Evolutionary conservation across 2,113 vertebrate species (phyloP).

Genomic region (Hippopotamus amphibius): DNA sequence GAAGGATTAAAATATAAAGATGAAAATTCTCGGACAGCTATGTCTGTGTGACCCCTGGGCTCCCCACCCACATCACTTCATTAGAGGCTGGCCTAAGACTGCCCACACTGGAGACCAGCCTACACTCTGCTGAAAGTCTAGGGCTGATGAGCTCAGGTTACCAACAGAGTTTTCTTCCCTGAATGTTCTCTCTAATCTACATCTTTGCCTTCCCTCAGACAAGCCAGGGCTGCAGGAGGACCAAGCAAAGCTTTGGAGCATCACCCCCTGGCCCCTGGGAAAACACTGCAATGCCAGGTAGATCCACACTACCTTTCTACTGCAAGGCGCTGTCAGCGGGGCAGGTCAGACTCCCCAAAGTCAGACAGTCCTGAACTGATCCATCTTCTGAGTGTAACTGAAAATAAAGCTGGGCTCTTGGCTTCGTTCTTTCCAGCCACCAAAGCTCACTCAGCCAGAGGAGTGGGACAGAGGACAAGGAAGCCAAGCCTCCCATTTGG

Average conservation of each 20-base stretch:
- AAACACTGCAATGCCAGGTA: background rate
- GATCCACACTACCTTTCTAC: background rate
- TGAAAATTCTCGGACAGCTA: background rate
- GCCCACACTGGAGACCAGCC: background rate
- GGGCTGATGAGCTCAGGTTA: background rate
- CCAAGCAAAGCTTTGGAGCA: rapidly evolving
- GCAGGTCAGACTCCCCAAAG: background rate
- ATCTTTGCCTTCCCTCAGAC: background rate
- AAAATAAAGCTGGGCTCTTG: background rate
- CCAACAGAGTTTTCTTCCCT: background rate
- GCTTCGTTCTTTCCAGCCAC: background rate
- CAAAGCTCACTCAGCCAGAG: background rate
- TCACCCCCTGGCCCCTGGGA: rapidly evolving
- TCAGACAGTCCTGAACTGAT: background rate
- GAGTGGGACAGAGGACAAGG: background rate
- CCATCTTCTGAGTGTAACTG: background rate
- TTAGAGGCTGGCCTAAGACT: background rate
- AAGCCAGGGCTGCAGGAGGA: background rate
- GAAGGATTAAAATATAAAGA: background rate
- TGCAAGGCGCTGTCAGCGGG: background rate
- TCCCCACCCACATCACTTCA: background rate
- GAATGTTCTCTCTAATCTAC: background rate
- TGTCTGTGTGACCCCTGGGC: background rate
- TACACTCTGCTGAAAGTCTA: background rate
- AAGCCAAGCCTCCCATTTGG: background rate